Evolutionary conservation across 2,797 vertebrate genomes (phyloP), one percentile per base, ranked within the genome.

Genomic region (Iguana delicatissima): DNA sequence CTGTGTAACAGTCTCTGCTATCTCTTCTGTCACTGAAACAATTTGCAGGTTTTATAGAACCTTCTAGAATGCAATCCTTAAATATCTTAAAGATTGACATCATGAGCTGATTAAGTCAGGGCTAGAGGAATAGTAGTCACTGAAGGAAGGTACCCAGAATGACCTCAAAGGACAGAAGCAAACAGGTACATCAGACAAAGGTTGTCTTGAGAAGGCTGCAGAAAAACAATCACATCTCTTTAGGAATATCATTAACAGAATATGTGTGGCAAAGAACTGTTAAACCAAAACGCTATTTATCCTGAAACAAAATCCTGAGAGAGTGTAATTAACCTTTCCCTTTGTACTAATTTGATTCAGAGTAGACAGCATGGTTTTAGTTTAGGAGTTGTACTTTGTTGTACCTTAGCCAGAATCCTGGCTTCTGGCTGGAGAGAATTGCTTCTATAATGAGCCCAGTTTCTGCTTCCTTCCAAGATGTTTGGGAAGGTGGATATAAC

Each of bases 1-100:
- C 59, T 62, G 1, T 62, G 20, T 62, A 22, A 62, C 2, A 62
- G 59, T 62, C 59, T 22, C 59, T 59, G 3, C 59, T 38, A 24
- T 62, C 69, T 52, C 72, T 89, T 76, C 29, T 76, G 4, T n/a
- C 13, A 35, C 22, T 50, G 38, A 89, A 84, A 76, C 32, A 83
- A 84, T 35, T 62, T 64, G 55, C 38, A 84, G 69, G 22, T 89
- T 84, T 38, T 89, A 84, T 38, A 38, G 57, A 52, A 67, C 22
- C 29, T 89, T 29, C 35, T 72, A 29, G 52, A 82, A 62, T 74
- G 38, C 35, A 89, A 26, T 16, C 74, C 55, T 46, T 84, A 46
- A 50, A 77, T 84, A 84, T 84, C 79, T 84, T 84, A 84, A 62
- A 77, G 8, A 62, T 14, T 81, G 35, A 86, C 69, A 74, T 74